Percentiles rank a stretch among this genome's conserved stretches.
These are phyloP conservation scores for Hyaena hyaena DNA, from an alignment of 2,113 vertebrate species.

Conservation along the genomic window DNA sequence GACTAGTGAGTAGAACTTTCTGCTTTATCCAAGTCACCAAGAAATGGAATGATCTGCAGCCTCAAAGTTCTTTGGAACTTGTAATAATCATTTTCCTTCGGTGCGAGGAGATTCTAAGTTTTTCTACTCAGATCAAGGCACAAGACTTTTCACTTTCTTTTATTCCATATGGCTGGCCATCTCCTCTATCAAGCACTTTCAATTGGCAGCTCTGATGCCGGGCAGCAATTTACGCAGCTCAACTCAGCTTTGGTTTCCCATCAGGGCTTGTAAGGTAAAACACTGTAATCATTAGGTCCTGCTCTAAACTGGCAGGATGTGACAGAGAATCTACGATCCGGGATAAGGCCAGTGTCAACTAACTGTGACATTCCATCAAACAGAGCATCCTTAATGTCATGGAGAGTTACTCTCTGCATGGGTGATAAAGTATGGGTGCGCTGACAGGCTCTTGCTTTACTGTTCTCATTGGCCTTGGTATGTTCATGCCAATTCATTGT, in stretches of 20 bases:
- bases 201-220: constrained; percentile 64
- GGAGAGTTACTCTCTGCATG: constrained; percentile 87
- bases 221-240: constrained; percentile 81
- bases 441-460: constrained; percentile 86
- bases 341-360: constrained; percentile 89
- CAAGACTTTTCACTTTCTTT: constrained; percentile 48
- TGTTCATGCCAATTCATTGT: constrained; percentile 87
- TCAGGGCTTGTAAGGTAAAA: constrained; percentile 79
- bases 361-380: constrained; percentile 89
- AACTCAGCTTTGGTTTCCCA: constrained; percentile 68
- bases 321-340: constrained; percentile 85
- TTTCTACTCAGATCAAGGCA: constrained; percentile 19
- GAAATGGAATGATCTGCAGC: neutral
- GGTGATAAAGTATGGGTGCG: constrained; percentile 86
- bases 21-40: neutral
- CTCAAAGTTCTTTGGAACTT: constrained; percentile 3
- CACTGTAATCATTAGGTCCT: constrained; percentile 84
- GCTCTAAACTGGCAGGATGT: constrained; percentile 85
- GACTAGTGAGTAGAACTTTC: neutral
- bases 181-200: constrained; percentile 75
- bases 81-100: neutral
- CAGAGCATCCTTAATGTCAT: constrained; percentile 87
- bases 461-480: constrained; percentile 86
- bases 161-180: constrained; percentile 54
- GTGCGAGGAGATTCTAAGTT: constrained; percentile 41